phyloP scores from a whole-genome alignment of 2,113 vertebrate species.

The Triplophysa dalaica region DNA sequence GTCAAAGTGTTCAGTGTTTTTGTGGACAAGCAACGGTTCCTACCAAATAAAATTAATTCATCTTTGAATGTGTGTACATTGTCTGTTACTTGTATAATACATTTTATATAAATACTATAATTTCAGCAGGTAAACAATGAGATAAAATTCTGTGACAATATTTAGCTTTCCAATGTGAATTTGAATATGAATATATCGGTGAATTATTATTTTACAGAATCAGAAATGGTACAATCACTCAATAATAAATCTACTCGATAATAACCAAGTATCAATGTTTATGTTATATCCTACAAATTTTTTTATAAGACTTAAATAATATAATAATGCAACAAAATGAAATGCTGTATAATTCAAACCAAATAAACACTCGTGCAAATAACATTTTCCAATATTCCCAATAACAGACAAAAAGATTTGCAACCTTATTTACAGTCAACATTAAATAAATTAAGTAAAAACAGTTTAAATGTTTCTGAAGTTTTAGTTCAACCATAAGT shows the following conservation, averaged over 20 bases:
- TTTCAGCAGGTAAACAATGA: neutral
- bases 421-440: neutral
- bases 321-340: neutral
- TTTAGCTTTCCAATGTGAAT: neutral
- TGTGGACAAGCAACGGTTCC: constrained; percentile 6
- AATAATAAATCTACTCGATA: neutral
- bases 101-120: constrained; percentile 28
- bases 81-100: neutral
- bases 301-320: neutral
- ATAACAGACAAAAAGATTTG: neutral
- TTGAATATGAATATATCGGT: too few relatives aligned
- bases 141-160: neutral
- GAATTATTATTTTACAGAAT: neutral
- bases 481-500: neutral
- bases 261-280: neutral
- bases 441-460: neutral
- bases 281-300: neutral
- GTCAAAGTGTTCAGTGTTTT: constrained; percentile 8
- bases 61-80: constrained; percentile 1
- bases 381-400: neutral
- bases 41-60: constrained; percentile 39
- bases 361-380: neutral
- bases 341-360: neutral
- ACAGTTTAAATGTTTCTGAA: neutral
- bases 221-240: neutral